Base-by-base conservation (phyloP, 2,797 vertebrate species). In the Champsocephalus esox region DNA sequence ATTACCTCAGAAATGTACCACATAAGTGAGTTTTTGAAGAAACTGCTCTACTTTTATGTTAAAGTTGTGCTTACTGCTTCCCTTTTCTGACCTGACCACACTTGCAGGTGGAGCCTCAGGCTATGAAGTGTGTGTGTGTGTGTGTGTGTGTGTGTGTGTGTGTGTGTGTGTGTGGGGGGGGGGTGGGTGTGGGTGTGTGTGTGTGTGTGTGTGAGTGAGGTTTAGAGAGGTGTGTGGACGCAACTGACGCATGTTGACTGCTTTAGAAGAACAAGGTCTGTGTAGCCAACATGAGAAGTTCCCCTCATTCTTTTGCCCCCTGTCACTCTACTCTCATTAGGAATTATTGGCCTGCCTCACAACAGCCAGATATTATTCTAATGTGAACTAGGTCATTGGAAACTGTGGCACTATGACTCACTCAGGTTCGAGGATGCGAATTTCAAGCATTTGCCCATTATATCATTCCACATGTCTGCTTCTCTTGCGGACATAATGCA, bases 321-420 rank as follows among this genome's bases (percentile, higher is more conserved):
- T 57, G 68, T 82, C 81, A 56, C 62, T 70, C 61, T 77, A 38
- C 57, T 83, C 70, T 81, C 70, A 64, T 80, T 73, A 75, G 68
- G 34, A 77, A 71, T 66, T 82, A 79, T 86, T 73, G 71, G 81
- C 61, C 77, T 58, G 62, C 80, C 11, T 44, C 81, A 77, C 75
- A 88, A 83, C 70, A 77, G 67, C 77, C 56, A 66, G 67, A 84
- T 58, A 46, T 67, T 64, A 62, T 77, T 86, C 88, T 86, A 87
- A 89, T 79, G 78, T 83, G 71, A 90, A 90, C 76, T 87, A 83
- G 90, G 84, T 83, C 81, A 83, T 57, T 50, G 49, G 67, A 82
- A 55, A 71, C 74, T 66, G 80, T 73, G 80, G 68, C 41, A 41
- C 77, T 75, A 70, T 84, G 78, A 86, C 68, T 88, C 88, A 75